Evolutionary conservation across 2,797 vertebrate species (phyloP), one percentile per base, ranked within the genome.

Genomic region (Pseudomugil gertrudae): DNA sequence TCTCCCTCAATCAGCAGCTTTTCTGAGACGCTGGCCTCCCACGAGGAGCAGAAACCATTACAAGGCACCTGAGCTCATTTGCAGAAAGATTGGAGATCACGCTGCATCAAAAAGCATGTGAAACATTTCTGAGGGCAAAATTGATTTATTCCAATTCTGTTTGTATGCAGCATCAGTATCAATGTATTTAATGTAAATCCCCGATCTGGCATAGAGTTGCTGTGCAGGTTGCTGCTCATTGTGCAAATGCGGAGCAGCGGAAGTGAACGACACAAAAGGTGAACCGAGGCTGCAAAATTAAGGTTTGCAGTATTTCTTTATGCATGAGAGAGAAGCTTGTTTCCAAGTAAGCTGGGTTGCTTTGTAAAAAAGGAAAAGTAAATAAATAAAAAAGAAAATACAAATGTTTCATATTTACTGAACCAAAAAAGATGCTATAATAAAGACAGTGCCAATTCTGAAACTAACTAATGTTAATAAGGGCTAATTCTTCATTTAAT

Each of bases 1-100:
- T 94, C 92, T 83, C 87, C 93, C 88, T 94, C 93, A 93, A 94
- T 95, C 93, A 95, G 93, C 93, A 94, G 91, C 90, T 95, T 95
- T 94, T 89, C 80, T 84, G 81, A 88, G 89, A 90, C 80, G 82
- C 73, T 66, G 66, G 74, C 83, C 87, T 95, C 93, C 92, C 94
- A 87, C 83, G 92, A 94, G 94, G 87, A 91, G 92, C 87, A 89
- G 90, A 92, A 93, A 90, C 91, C 92, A 94, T 94, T 94, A 93
- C 87, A 87, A 84, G 89, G 78, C 91, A 84, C 87, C 65, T 84
- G 84, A 92, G 92, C 93, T 94, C 94, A 94, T 94, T 95, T 94
- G 93, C 91, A 92, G 92, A 92, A 84, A 94, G 92, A 94, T 93
- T 94, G 93, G 92, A 93, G 93, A 94, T 94, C 87, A 91, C 71